Evolutionary conservation across 2,113 vertebrate species (phyloP), one percentile per base, ranked within the genome.

Genomic region (Dromaius novaehollandiae): DNA sequence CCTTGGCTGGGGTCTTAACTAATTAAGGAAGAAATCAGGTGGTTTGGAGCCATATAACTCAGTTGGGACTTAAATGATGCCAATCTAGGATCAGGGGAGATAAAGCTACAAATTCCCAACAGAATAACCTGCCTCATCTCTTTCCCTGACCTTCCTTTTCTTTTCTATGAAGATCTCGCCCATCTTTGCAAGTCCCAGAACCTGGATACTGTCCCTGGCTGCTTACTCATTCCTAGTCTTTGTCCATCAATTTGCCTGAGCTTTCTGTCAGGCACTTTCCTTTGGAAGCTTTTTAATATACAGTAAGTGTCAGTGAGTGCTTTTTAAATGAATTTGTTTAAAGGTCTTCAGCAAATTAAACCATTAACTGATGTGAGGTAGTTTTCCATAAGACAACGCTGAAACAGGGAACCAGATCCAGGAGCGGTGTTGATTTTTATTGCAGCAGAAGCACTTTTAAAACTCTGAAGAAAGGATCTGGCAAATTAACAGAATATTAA

Each of bases 291-390:
- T 46, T 61, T 65, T 9, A 51, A 44, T 85, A 51, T 26, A 83
- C 38, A 40, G 74, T 91, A 70, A 61, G 66, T 80, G 61, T 65
- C 15, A 22, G 32, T 7, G 22, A 71, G 58, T 83, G 40, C 40
- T 92, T 85, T 55, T 66, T 92, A 95, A 81, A 96, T 42, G 5
- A 44, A 87, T 95, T 94, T 91, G 21, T 89, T 90, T 81, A 77
- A 94, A 95, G 36, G 53, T 82, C 48, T 92, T 90, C 77, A 79
- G 48, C 79, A 92, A 96, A 96, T 89, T 92, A 93, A 95, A 93
- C 74, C 61, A 12, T 82, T 95, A 93, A 80, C 76, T 3, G 1
- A 56, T 68, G 30, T 70, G 61, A 93, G 82, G 64, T n/a, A 65
- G 8, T 86, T 94, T 93, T 79, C 78, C 70, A 87, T 46, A 77